These are phyloP conservation scores for Naso thynnoides DNA, from an alignment of 2,797 vertebrate species.

Conservation along the genomic window DNA sequence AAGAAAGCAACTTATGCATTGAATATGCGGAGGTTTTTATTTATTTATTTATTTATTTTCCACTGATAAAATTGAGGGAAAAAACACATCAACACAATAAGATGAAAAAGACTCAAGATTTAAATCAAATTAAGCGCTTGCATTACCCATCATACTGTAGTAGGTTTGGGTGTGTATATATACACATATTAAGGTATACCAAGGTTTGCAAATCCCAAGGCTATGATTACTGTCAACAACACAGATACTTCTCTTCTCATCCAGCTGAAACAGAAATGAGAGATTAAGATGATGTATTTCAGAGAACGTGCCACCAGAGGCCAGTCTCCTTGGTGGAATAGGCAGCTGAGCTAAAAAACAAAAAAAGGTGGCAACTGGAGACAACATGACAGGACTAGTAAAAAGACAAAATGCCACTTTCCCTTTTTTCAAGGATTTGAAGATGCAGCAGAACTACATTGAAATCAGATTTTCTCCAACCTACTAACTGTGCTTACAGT, in stretches of 20 bases:
- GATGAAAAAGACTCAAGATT: conserved; percentile 19
- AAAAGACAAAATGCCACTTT: background rate
- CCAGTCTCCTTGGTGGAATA: background rate
- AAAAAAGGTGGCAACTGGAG: background rate
- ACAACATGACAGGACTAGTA: background rate
- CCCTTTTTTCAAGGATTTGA: background rate
- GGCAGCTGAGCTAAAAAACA: background rate
- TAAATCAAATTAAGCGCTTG: conserved; percentile 4
- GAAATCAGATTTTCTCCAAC: too few species aligned
- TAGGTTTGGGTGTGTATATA: too few species aligned
- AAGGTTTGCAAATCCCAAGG: too few species aligned
- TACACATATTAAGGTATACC: too few species aligned
- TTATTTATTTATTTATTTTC: background rate
- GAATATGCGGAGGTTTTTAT: background rate
- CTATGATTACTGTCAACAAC: too few species aligned
- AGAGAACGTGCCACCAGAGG: background rate
- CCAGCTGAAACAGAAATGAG: background rate
- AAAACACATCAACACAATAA: background rate
- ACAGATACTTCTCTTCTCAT: too few species aligned
- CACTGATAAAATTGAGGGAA: conserved; percentile 25
- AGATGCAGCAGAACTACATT: too few species aligned
- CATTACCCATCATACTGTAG: conserved; percentile 6
- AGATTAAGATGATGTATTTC: background rate
- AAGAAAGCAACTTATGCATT: background rate
- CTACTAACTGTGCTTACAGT: too few species aligned